Conservation (phyloP, 2,113 vertebrate genomes). For the Hyaena hyaena region DNA sequence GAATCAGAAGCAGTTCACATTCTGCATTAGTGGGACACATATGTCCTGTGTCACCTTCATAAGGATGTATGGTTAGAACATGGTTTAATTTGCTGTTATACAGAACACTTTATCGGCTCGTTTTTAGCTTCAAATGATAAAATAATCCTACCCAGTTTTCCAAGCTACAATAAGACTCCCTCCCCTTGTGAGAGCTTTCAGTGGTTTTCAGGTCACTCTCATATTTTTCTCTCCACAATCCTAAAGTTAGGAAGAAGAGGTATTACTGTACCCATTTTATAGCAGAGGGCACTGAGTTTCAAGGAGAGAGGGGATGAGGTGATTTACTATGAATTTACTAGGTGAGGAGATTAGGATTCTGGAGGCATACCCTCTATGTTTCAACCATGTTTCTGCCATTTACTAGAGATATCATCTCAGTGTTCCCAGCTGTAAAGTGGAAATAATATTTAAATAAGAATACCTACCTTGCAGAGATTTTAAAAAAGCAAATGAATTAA, state of each 20-base stretch:
- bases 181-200: not conserved
- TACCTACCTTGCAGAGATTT: not conserved
- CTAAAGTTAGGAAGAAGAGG: not conserved
- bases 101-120: not conserved
- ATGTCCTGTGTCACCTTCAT: not conserved
- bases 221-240: not conserved
- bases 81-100: not conserved
- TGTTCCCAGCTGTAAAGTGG: not conserved
- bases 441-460: slow-evolving; percentile 1
- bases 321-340: not conserved
- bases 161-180: not conserved
- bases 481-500: not conserved
- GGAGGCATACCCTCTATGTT: not conserved
- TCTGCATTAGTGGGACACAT: not conserved
- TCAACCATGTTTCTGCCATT: not conserved
- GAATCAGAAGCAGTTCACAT: not conserved
- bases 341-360: not conserved
- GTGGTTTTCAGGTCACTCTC: not conserved
- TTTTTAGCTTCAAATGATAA: not conserved
- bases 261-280: not conserved
- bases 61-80: not conserved
- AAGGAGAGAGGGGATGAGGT: not conserved
- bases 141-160: not conserved
- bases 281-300: not conserved
- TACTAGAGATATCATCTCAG: not conserved